A percentile compares a stretch with the other conserved stretches of the same genome.
These are phyloP conservation scores for Pardosa pseudoannulata DNA, from an alignment of 2,888 invertebrate genomes.

Conservation along the genomic window DNA sequence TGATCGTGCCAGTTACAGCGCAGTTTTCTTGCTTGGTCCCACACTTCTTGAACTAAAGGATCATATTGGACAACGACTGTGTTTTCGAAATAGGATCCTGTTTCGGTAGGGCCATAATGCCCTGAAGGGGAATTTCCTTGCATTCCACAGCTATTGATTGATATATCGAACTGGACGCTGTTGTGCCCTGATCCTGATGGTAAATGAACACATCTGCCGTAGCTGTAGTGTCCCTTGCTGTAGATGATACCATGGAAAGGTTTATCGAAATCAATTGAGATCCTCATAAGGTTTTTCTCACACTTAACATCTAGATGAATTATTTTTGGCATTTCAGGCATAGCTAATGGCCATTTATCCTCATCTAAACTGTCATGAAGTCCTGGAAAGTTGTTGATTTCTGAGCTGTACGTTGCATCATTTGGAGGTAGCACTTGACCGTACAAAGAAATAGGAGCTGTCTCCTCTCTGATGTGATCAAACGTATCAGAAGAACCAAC, in stretches of 20 bases:
- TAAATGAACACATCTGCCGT: slow-evolving; percentile 92
- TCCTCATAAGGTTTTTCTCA: slow-evolving; percentile 94
- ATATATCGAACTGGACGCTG: slow-evolving; percentile 92
- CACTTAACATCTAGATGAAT: slow-evolving; percentile 94
- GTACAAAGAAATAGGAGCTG: slow-evolving; percentile 48
- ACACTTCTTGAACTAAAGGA: slow-evolving; percentile 91
- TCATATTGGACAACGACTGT: slow-evolving; percentile 95
- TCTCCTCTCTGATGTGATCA: slow-evolving; percentile 55
- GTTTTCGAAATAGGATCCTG: slow-evolving; percentile 95
- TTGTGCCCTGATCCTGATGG: slow-evolving; percentile 91
- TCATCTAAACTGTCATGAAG: slow-evolving; percentile 79
- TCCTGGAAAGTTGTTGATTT: slow-evolving; percentile 70
- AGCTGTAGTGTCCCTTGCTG: slow-evolving; percentile 93
- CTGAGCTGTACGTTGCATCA: slow-evolving; percentile 60
- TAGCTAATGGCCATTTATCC: slow-evolving; percentile 88
- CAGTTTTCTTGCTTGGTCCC: slow-evolving; percentile 94
- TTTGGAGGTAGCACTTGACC: slow-evolving; percentile 66
- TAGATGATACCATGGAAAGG: slow-evolving; percentile 96
- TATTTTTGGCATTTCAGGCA: slow-evolving; percentile 94
- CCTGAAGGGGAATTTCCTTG: slow-evolving; percentile 94
- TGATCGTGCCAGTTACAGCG: slow-evolving; percentile 97
- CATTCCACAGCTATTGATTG: slow-evolving; percentile 93
- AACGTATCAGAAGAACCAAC: slow-evolving; percentile 20
- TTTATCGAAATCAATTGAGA: slow-evolving; percentile 93
- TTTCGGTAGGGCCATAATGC: slow-evolving; percentile 89